These are phyloP conservation scores for Ashinkailepas kermadecensis DNA, from an alignment of 2,888 invertebrate genomes.

Conservation along the genomic window DNA sequence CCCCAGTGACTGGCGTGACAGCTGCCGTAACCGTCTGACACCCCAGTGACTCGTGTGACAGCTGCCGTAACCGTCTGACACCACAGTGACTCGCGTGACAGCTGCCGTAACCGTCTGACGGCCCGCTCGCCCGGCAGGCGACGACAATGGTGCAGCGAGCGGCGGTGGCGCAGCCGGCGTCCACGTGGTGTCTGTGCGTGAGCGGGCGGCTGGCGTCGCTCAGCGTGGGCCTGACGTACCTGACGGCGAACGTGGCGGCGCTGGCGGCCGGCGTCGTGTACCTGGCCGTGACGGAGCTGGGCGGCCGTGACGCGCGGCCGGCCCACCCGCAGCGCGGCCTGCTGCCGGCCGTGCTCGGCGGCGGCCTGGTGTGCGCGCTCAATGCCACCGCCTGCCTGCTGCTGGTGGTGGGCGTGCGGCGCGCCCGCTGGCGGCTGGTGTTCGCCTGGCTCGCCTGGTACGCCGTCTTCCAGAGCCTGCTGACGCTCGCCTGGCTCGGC, in stretches of 20 bases:
- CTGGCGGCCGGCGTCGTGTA: not conserved
- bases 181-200: constrained; percentile 1
- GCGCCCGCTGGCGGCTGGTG: not conserved
- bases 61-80: too few species aligned
- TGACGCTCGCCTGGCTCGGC: not conserved
- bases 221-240: not conserved
- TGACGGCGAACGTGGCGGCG: not conserved
- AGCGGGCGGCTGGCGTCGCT: not conserved
- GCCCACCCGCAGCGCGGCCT: not conserved
- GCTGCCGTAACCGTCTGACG: too few species aligned
- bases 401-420: constrained; percentile 15
- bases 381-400: not conserved
- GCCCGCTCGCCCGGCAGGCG: too few species aligned
- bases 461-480: not conserved
- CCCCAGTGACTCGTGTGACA: too few species aligned
- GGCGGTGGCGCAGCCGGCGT: too few species aligned
- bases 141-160: too few species aligned
- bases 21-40: too few species aligned
- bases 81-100: too few species aligned
- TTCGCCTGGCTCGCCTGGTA: constrained; percentile 9
- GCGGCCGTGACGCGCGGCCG: not conserved
- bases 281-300: not conserved
- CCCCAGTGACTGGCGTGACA: too few species aligned
- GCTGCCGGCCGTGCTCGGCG: not conserved
- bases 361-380: not conserved